Percentiles rank a stretch among this genome's conserved stretches.
Conservation (phyloP, 1,140 invertebrate species). For the Pseudomyrmex gracilis region DNA sequence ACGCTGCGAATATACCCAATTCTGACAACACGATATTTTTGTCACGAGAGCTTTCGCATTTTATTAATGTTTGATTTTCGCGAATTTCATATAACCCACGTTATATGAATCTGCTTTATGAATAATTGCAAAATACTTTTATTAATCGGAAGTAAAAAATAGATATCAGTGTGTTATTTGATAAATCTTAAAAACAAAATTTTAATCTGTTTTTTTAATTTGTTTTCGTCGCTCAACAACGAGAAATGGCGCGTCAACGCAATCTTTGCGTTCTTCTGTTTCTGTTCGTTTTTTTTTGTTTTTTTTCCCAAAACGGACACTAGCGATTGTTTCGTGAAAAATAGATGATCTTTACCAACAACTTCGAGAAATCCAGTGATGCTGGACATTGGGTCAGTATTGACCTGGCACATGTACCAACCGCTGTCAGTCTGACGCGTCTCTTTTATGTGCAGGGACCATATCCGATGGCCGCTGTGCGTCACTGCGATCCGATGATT, state of each 20-base stretch:
- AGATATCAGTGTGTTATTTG: no score
- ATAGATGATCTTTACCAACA: slow-evolving; percentile 84
- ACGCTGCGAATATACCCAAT: neutral
- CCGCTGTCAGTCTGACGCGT: slow-evolving; percentile 85
- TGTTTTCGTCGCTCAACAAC: no score
- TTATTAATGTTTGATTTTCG: neutral
- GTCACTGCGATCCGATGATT: slow-evolving; percentile 87
- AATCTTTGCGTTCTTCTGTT: no score
- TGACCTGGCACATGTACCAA: slow-evolving; percentile 88
- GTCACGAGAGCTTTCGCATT: neutral
- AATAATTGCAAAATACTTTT: no score
- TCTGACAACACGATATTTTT: slow-evolving; percentile 4
- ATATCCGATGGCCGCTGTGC: slow-evolving; percentile 86
- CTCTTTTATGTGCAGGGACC: slow-evolving; percentile 86
- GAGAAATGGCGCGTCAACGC: no score
- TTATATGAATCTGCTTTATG: no score
- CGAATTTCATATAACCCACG: no score
- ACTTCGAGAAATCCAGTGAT: slow-evolving; percentile 87
- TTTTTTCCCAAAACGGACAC: neutral
- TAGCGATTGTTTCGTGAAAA: neutral
- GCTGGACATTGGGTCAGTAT: slow-evolving; percentile 87
- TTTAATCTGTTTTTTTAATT: no score
- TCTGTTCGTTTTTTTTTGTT: neutral
- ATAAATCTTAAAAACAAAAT: no score
- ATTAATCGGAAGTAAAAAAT: no score